Percentiles rank a stretch among this genome's conserved stretches.
Evolutionary conservation across 1,140 invertebrate genomes (phyloP).

Genomic region (Papilio machaon): DNA sequence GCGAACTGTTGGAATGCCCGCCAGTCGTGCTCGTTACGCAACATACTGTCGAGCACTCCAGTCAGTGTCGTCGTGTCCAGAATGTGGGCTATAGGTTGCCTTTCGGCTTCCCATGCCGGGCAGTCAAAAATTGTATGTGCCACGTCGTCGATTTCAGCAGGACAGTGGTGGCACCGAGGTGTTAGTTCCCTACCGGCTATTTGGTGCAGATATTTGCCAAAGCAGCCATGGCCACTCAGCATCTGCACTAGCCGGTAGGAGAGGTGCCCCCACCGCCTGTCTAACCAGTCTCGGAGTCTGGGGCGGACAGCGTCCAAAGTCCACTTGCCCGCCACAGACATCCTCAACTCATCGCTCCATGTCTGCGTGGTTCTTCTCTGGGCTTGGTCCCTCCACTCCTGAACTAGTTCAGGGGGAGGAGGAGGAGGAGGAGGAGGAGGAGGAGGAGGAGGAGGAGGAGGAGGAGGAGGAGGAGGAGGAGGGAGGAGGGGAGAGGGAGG

Average conservation of each 20-base stretch:
- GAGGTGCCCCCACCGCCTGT: background rate
- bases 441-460: no score
- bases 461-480: no score
- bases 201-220: no score
- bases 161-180: background rate
- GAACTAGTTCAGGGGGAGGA: no score
- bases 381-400: background rate
- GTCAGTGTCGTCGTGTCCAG: background rate
- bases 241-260: no score
- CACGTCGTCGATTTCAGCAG: background rate
- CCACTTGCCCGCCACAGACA: background rate
- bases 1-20: no score
- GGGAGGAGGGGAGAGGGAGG: no score
- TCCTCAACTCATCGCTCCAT: background rate
- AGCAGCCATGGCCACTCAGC: no score
- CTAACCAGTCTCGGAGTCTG: background rate
- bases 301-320: conserved; percentile 11
- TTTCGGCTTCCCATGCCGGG: no score
- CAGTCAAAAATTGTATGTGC: background rate
- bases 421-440: no score
- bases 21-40: no score
- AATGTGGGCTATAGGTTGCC: no score
- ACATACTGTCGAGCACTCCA: background rate
- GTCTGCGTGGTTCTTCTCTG: background rate
- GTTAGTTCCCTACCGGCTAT: background rate